Percentiles rank a stretch among this genome's conserved stretches.
These are phyloP conservation scores for Pocota personata DNA, from an alignment of 2,888 invertebrate genomes.

Conservation along the genomic window DNA sequence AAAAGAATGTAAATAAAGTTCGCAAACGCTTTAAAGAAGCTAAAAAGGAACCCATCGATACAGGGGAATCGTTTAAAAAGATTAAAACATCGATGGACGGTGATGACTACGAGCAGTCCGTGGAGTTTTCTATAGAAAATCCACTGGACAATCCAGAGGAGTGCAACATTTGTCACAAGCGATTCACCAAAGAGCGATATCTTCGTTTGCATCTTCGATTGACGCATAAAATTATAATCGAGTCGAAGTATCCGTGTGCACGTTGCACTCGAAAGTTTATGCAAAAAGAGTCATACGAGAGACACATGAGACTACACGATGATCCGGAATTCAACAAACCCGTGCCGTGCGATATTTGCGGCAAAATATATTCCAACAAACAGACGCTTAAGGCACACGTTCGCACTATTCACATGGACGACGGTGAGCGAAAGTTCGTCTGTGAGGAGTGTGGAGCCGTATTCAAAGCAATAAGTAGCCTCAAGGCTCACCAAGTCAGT, in stretches of 20 bases:
- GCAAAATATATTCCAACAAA: slow-evolving; percentile 53
- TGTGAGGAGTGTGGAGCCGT: slow-evolving; percentile 66
- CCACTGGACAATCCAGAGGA: slow-evolving; percentile 53
- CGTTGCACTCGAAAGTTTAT: slow-evolving; percentile 60
- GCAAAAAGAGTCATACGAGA: slow-evolving; percentile 64
- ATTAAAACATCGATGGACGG: not conserved
- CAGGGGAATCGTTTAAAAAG: not conserved
- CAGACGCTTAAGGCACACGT: slow-evolving; percentile 60
- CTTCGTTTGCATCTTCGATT: slow-evolving; percentile 48
- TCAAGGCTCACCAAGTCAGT: slow-evolving; percentile 60
- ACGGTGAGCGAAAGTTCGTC: slow-evolving; percentile 55
- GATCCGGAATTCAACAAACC: slow-evolving; percentile 60
- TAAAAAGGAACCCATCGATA: not conserved
- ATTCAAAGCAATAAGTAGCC: slow-evolving; percentile 61
- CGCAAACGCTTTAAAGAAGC: not conserved
- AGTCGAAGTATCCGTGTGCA: slow-evolving; percentile 57
- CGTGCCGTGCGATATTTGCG: slow-evolving; percentile 51
- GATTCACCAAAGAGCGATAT: slow-evolving; percentile 64
- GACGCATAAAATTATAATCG: slow-evolving; percentile 58
- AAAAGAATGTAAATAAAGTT: slow-evolving; percentile 8
- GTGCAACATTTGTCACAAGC: slow-evolving; percentile 64
- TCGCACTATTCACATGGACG: slow-evolving; percentile 55
- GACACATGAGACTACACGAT: slow-evolving; percentile 52
- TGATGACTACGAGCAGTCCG: slow-evolving; percentile 10
- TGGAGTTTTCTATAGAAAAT: slow-evolving; percentile 39